Conservation (phyloP, 2,797 vertebrate genomes). For the Carcharodon carcharias region DNA sequence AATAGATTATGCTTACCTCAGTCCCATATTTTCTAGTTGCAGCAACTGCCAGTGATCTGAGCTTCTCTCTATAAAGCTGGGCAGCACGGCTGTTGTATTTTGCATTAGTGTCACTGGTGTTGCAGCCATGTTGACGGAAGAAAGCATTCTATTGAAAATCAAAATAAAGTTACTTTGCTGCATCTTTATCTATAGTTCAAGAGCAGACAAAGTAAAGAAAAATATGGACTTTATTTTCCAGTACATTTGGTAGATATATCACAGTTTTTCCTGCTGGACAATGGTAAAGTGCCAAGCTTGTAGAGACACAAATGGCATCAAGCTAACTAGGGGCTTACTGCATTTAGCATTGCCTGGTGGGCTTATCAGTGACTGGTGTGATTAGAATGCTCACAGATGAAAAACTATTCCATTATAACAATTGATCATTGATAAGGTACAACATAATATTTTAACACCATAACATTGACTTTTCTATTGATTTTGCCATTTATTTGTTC, state of each 20-base stretch:
- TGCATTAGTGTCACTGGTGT: slow-evolving; percentile 67
- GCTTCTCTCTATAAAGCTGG: slow-evolving; percentile 79
- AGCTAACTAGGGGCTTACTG: not conserved
- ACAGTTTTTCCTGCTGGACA: not conserved
- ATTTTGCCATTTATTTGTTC: not conserved
- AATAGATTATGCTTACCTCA: slow-evolving; percentile 61
- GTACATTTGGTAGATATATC: not conserved
- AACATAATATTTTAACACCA: not conserved
- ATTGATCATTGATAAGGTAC: not conserved
- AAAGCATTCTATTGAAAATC: slow-evolving; percentile 62
- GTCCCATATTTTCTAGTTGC: slow-evolving; percentile 80
- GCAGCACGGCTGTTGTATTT: slow-evolving; percentile 88
- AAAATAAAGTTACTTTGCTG: not conserved
- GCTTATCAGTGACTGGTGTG: not conserved
- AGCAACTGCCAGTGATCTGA: slow-evolving; percentile 73
- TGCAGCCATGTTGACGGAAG: slow-evolving; percentile 82
- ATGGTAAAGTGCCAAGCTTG: not conserved
- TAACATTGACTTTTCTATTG: not conserved
- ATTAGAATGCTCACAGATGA: not conserved
- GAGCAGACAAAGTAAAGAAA: not conserved
- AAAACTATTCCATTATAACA: not conserved
- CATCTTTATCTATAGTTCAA: not conserved
- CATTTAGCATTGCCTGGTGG: not conserved
- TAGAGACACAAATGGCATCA: not conserved
- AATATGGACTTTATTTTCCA: not conserved